Percentiles rank a stretch among this genome's conserved stretches.
These are phyloP conservation scores for Drosophila stalkeri DNA, from an alignment of 2,888 invertebrate genomes.

Conservation along the genomic window DNA sequence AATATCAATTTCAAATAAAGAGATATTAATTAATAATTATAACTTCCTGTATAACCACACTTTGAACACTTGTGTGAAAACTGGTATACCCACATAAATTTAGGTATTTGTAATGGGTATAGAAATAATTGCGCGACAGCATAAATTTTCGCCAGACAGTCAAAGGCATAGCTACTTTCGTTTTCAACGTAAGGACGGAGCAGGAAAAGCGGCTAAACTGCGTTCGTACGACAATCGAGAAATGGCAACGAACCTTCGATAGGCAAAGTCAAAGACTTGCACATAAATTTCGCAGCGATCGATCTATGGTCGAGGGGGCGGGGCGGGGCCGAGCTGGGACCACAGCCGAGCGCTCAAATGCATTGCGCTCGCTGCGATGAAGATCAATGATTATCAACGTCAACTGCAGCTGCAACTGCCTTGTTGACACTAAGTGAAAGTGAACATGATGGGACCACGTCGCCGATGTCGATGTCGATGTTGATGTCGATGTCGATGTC, in stretches of 20 bases:
- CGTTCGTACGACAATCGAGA: conserved; percentile 59
- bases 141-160: conserved; percentile 67
- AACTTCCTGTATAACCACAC: neutral
- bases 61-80: neutral
- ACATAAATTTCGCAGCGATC: conserved; percentile 72
- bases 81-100: neutral
- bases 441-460: conserved; percentile 76
- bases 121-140: conserved; percentile 77
- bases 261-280: conserved; percentile 74
- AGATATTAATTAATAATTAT: neutral
- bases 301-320: conserved; percentile 29
- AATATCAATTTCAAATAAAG: neutral
- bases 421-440: conserved; percentile 80
- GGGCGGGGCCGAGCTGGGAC: conserved; percentile 2
- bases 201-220: conserved; percentile 41
- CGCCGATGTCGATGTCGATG: conserved; percentile 38
- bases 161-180: conserved; percentile 73
- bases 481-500: conserved; percentile 33
- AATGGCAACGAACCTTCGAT: conserved; percentile 79
- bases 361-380: conserved; percentile 69
- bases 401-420: conserved; percentile 60
- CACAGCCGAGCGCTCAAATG: conserved; percentile 36
- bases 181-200: conserved; percentile 68
- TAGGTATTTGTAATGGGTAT: conserved; percentile 1
- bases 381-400: conserved; percentile 83